phyloP scores from a whole-genome alignment of 2,113 vertebrate species.

The Mastomys coucha region DNA sequence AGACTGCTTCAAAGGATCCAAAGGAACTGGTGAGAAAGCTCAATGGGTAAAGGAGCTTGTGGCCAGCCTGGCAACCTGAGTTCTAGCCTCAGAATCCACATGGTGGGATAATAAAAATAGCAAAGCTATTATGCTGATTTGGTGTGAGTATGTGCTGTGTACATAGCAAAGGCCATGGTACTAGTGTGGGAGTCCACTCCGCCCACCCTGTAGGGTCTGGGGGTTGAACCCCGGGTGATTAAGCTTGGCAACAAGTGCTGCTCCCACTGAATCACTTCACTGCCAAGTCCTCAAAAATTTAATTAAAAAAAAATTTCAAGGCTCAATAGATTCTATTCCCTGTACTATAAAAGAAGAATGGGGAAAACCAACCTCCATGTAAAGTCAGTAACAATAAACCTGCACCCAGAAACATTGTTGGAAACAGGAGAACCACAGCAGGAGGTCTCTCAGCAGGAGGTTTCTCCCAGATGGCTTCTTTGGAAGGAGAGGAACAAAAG shows the following conservation, averaged over 20 bases:
- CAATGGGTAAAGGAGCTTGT: not conserved
- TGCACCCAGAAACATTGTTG: not conserved
- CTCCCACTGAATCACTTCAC: not conserved
- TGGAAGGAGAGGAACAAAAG: not conserved
- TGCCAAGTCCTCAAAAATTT: not conserved
- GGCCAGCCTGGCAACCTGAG: not conserved
- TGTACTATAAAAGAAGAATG: not conserved
- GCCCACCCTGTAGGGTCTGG: not conserved
- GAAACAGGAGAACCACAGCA: not conserved
- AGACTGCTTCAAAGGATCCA: not conserved
- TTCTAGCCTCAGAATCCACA: not conserved
- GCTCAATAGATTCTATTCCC: not conserved
- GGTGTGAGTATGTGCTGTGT: not conserved
- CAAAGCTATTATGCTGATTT: not conserved
- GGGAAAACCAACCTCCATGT: not conserved
- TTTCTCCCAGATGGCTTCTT: not conserved
- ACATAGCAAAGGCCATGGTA: not conserved
- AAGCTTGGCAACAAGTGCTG: not conserved
- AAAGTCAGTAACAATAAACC: conserved; percentile 12
- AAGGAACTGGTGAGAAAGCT: not conserved
- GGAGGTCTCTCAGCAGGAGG: not conserved
- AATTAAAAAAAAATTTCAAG: not conserved
- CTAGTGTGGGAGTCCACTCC: not conserved
- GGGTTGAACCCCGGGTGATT: not conserved
- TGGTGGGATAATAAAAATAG: not conserved